phyloP scores from a whole-genome alignment of 2,113 vertebrate species.

The Coptodon rendalli region DNA sequence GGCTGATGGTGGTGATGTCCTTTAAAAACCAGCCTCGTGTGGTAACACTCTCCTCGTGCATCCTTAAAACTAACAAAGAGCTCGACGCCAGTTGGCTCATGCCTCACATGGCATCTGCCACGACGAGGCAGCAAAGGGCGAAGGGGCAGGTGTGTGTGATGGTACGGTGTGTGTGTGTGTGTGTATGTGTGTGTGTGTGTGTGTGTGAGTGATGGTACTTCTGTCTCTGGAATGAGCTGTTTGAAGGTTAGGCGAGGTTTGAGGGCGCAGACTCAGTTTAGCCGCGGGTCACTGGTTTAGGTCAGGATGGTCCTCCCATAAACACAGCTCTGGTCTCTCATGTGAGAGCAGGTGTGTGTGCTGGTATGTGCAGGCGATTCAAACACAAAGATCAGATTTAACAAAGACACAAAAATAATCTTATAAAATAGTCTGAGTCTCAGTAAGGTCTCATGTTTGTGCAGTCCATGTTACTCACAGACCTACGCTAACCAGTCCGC shows the following conservation, averaged over 20 bases:
- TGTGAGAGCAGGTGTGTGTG: not conserved
- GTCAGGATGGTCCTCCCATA: not conserved
- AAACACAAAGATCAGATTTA: not conserved
- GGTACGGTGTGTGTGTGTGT: not conserved
- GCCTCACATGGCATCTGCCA: not conserved
- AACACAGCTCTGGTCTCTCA: not conserved
- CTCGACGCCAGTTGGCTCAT: not conserved
- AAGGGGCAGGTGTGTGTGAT: not conserved
- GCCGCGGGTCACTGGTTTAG: not conserved
- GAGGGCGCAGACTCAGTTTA: not conserved
- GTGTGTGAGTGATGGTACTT: not conserved
- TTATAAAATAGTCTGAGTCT: not conserved
- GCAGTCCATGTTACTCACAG: not conserved
- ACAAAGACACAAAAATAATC: not conserved
- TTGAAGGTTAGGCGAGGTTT: not conserved
- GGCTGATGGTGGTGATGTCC: too few species aligned
- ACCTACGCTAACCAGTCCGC: not conserved
- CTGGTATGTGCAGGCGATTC: not conserved
- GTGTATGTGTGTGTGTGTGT: too few species aligned
- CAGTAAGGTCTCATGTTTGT: not conserved
- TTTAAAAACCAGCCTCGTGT: not conserved
- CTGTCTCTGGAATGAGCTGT: not conserved
- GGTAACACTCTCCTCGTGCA: not conserved
- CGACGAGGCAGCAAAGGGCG: not conserved
- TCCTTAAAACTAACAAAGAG: not conserved